phyloP scores from a whole-genome alignment of 2,888 invertebrate species.

The Choristoneura rosaceana region DNA sequence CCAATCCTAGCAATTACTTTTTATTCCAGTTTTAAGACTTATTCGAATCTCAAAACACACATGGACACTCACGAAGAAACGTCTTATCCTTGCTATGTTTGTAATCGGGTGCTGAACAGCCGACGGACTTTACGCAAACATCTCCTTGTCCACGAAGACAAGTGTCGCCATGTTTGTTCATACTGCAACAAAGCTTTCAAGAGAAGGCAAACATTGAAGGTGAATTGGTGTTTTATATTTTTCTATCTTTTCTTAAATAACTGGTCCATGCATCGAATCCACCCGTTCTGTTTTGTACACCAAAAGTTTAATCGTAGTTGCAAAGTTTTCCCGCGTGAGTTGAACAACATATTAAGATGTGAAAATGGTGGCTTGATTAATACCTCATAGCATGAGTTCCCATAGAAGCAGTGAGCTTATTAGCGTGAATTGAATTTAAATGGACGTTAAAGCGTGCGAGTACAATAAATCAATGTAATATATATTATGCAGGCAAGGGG shows the following conservation, averaged over 20 bases:
- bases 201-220: slow-evolving; percentile 81
- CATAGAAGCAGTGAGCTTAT: no score
- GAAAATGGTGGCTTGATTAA: no score
- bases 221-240: slow-evolving; percentile 42
- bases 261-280: no score
- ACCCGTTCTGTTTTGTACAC: no score
- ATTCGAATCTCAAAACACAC: slow-evolving; percentile 84
- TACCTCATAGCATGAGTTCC: no score
- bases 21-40: slow-evolving; percentile 79
- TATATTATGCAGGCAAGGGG: no score
- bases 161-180: slow-evolving; percentile 81
- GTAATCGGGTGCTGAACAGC: slow-evolving; percentile 81
- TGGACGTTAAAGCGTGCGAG: no score
- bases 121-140: slow-evolving; percentile 83
- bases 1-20: not conserved
- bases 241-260: not conserved
- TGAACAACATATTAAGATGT: no score
- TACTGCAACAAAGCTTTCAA: slow-evolving; percentile 85
- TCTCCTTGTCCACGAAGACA: slow-evolving; percentile 81
- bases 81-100: slow-evolving; percentile 82
- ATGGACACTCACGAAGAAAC: slow-evolving; percentile 84
- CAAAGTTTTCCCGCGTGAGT: no score
- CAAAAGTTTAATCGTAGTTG: no score
- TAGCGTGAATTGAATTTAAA: no score
- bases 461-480: no score